Evolutionary conservation across 2,113 vertebrate genomes (phyloP), one percentile per base, ranked within the genome.

Genomic region (Syrmaticus mikado): DNA sequence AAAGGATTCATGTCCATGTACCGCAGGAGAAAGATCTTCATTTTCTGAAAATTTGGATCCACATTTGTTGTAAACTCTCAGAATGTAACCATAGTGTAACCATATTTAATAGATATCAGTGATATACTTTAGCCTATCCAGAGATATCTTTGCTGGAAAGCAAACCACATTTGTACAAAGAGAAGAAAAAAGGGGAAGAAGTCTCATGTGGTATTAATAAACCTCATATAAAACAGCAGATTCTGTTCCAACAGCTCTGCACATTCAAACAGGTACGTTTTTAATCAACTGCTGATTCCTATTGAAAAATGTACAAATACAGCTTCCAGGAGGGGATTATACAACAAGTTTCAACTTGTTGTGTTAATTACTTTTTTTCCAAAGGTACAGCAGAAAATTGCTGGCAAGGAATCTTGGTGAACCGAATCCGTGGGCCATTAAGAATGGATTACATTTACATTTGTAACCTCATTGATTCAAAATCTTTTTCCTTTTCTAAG

Each of bases 291-390:
- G 48, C 79, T 93, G 87, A 94, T 93, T 91, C 82, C 71, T 92
- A 90, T 81, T 96, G 91, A 96, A 96, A 94, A 93, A 90, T 87
- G 81, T 67, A 95, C 14, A 1, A 93, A 89, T 85, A 58, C 83
- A 84, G 67, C 74, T 94, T 96, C 93, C 79, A 92, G 90, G 91
- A 94, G 82, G 92, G 83, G 92, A 97, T 96, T 97, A 96, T 50
- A 93, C 78, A 89, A 94, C 92, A 97, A 94, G 93, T 85, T 93
- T 87, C 84, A 96, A 70, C 93, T 90, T 96, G 94, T 92, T 95
- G 90, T 61, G 67, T 93, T 96, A 96, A 96, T 97, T 87, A 95
- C 66, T 75, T 96, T 93, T 75, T 92, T 91, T 93, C 79, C 87
- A 78, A 80, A 70, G 61, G 55, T 95, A 78, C 65, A 93, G 85